Conservation (phyloP, 1,140 invertebrate genomes). For the Anastatus disparis region DNA sequence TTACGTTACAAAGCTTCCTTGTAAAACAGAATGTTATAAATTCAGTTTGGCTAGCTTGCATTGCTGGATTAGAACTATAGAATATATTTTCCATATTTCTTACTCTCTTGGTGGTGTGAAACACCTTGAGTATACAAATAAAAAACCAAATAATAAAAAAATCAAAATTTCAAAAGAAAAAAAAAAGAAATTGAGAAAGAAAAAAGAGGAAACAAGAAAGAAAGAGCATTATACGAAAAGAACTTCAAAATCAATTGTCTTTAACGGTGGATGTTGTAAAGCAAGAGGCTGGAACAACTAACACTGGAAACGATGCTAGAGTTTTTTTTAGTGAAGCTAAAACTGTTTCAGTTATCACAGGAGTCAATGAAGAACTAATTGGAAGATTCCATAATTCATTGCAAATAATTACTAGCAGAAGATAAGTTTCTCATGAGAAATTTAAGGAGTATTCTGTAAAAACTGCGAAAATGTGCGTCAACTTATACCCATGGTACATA, state of each 20-base stretch:
- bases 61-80: conserved; percentile 51
- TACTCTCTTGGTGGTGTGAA: conserved; percentile 48
- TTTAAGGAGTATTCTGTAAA: conserved; percentile 44
- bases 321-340: conserved; percentile 15
- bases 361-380: conserved; percentile 29
- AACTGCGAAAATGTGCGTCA: conserved; percentile 47
- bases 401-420: conserved; percentile 5
- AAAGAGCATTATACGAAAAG: conserved; percentile 34
- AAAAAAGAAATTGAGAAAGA: too few species aligned
- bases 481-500: conserved; percentile 49
- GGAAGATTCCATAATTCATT: conserved; percentile 11
- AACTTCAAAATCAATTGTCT: conserved; percentile 13
- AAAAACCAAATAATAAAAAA: not conserved
- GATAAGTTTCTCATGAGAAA: conserved; percentile 1
- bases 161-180: not conserved
- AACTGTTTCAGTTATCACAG: conserved; percentile 12
- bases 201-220: not conserved
- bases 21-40: conserved; percentile 39
- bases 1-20: conserved; percentile 23
- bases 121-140: conserved; percentile 38
- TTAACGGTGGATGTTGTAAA: conserved; percentile 23
- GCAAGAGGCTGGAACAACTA: conserved; percentile 18
- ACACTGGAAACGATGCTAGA: conserved; percentile 28
- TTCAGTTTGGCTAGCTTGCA: conserved; percentile 57
- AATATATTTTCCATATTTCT: conserved; percentile 50